These are phyloP conservation scores for Cariama cristata DNA, from an alignment of 2,113 vertebrate genomes.

Conservation along the genomic window DNA sequence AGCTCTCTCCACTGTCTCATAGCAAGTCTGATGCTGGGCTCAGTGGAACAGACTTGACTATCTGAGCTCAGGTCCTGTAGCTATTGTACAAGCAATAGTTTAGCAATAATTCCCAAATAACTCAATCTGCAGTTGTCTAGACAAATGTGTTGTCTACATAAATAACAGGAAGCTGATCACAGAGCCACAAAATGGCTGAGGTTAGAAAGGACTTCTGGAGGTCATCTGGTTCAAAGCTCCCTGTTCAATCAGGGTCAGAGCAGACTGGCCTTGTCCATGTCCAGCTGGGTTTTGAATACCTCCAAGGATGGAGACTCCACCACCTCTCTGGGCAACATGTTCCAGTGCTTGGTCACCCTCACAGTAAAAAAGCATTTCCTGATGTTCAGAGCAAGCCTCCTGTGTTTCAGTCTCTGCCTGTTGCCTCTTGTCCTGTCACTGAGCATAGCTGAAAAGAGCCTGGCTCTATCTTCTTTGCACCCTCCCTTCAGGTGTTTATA, in stretches of 20 bases:
- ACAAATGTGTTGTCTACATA: neutral
- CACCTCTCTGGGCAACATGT: neutral
- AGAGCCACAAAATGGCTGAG: neutral
- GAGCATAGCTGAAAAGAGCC: neutral
- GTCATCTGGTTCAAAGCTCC: neutral
- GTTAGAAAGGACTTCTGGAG: neutral
- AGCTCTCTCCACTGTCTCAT: neutral
- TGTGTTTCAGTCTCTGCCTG: neutral
- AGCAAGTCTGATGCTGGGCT: neutral
- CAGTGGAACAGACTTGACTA: neutral
- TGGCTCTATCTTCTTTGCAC: neutral
- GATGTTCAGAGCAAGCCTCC: neutral
- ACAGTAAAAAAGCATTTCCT: neutral
- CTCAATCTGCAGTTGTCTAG: neutral
- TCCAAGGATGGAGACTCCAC: neutral
- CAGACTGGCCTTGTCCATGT: neutral
- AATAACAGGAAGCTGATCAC: neutral
- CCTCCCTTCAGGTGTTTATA: neutral
- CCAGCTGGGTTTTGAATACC: neutral
- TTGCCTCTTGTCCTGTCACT: neutral
- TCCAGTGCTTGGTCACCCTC: neutral
- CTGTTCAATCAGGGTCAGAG: neutral
- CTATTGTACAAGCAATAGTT: neutral
- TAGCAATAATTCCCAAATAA: neutral
- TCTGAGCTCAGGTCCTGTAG: neutral